phyloP scores from a whole-genome alignment of 1,140 invertebrate species.

The Sinella curviseta region DNA sequence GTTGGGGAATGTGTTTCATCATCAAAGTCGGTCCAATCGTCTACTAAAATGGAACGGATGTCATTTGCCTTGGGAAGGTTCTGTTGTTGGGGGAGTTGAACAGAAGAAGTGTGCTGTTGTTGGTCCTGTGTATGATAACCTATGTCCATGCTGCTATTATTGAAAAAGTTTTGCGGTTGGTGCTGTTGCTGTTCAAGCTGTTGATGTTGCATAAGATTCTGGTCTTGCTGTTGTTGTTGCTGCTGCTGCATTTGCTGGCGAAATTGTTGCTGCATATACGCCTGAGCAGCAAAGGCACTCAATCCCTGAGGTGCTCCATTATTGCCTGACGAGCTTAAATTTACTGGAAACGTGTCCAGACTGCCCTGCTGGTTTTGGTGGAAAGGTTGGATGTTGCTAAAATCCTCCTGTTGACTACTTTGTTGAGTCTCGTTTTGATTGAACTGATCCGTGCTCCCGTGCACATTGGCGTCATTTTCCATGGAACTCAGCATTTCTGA shows the following conservation, averaged over 20 bases:
- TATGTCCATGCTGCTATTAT: conserved; percentile 12
- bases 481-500: conserved; percentile 47
- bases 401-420: not conserved
- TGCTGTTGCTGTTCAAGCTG: conserved; percentile 20
- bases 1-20: conserved; percentile 36
- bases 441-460: not conserved
- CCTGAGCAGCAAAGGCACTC: not conserved
- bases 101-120: not conserved
- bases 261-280: not conserved
- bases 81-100: not conserved
- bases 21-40: conserved; percentile 48
- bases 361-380: conserved; percentile 5
- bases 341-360: not conserved
- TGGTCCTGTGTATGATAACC: conserved; percentile 2
- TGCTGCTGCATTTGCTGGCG: not conserved
- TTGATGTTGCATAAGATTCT: conserved; percentile 3
- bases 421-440: not conserved
- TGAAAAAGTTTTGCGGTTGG: conserved; percentile 20
- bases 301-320: not conserved
- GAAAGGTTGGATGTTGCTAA: not conserved
- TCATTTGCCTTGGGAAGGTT: conserved; percentile 43
- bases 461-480: conserved; percentile 38
- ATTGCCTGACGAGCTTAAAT: not conserved
- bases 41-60: conserved; percentile 49
- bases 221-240: conserved; percentile 9